Conservation (phyloP, 2,888 invertebrate genomes). For the Tetropium fuscum region DNA sequence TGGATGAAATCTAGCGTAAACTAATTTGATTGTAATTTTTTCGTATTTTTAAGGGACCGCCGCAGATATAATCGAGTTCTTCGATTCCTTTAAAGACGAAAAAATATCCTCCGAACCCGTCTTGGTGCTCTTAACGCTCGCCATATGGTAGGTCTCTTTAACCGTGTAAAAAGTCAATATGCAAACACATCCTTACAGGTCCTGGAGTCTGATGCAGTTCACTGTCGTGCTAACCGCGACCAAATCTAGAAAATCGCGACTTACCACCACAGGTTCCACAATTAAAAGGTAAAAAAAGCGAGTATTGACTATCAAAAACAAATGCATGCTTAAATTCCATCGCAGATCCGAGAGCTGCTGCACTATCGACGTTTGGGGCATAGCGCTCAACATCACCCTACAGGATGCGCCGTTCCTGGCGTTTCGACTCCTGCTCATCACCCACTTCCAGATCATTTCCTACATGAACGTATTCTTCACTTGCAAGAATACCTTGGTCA, state of each 20-base stretch:
- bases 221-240: slow-evolving; percentile 94
- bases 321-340: slow-evolving; percentile 26
- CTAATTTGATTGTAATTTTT: background rate
- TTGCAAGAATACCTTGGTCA: slow-evolving; percentile 90
- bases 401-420: slow-evolving; percentile 91
- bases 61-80: slow-evolving; percentile 96
- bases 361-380: slow-evolving; percentile 90
- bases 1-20: too few species aligned
- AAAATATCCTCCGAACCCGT: slow-evolving; percentile 83
- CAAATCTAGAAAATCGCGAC: slow-evolving; percentile 80
- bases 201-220: slow-evolving; percentile 94
- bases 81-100: slow-evolving; percentile 94
- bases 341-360: slow-evolving; percentile 78
- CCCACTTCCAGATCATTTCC: slow-evolving; percentile 88
- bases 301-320: background rate
- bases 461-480: slow-evolving; percentile 98
- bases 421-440: slow-evolving; percentile 87
- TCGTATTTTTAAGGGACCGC: slow-evolving; percentile 77
- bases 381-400: slow-evolving; percentile 87
- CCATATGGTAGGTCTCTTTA: slow-evolving; percentile 85
- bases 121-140: slow-evolving; percentile 86
- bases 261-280: slow-evolving; percentile 65
- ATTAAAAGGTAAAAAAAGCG: slow-evolving; percentile 50
- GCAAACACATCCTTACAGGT: slow-evolving; percentile 64
- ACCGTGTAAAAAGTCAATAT: too few species aligned